Evolutionary conservation across 2,888 invertebrate species (phyloP), one percentile per base, ranked within the genome.

Genomic region (Carpatolechia fugitivella): DNA sequence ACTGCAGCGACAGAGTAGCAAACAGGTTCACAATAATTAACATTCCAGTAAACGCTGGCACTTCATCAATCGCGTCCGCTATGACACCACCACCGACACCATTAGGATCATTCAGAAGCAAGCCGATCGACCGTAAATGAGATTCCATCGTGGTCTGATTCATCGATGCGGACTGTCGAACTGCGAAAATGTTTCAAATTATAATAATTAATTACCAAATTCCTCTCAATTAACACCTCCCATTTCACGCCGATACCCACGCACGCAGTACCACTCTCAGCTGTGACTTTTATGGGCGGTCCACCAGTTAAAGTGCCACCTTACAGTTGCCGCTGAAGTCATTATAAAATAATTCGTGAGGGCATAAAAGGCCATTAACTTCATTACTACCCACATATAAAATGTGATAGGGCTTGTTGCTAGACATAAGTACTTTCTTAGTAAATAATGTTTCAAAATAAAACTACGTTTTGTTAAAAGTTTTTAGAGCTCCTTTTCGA

Each of bases 11-110:
- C 40, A 7, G 38, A 38, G 38, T 38, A 16, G 16, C 41, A 14
- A 24, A 51, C 51, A 40, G 40, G 40, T 51, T 74, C 70, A 74
- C 70, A 74, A 72, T 76, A 76, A 80, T 86, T 80, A 82, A 80
- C 76, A 84, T 86, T 85, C 85, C 80, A 78, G 72, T 72, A 76
- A 80, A 73, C 72, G 72, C 68, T 67, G 71, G 67, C 74, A 75
- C 69, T 70, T 68, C 74, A 71, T 78, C 75, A 72, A 72, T 72
- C 65, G 74, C 59, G 58, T 58, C 64, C 66, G 60, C 64, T 64
- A 63, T 67, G 68, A 69, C 68, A 16, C 40, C 14, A 13, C 71
- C 70, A 71, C 74, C 68, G 63, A 70, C 64, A 63, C 62, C 58
- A 71, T 69, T 71, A 64, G 58, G 61, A 61, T 64, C 65, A 70